Evolutionary conservation across 2,113 vertebrate genomes (phyloP).

Genomic region (Paramormyrops kingsleyae): DNA sequence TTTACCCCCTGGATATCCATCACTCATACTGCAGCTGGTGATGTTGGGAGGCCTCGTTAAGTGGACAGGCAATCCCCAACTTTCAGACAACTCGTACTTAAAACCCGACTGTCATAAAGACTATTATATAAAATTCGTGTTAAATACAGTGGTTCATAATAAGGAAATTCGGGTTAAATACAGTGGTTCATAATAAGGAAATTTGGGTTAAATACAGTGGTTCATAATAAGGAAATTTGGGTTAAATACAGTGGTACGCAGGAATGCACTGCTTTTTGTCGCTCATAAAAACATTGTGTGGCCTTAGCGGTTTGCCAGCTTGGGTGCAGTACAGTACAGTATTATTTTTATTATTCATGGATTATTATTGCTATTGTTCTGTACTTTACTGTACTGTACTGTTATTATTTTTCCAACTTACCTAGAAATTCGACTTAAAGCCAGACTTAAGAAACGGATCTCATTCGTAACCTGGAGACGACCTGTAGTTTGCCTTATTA

Average conservation of each 20-base stretch:
- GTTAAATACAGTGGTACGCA: too few species aligned
- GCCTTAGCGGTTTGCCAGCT: not conserved
- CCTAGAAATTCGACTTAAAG: not conserved
- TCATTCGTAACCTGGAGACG: not conserved
- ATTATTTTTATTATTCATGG: not conserved
- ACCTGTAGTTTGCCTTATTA: not conserved
- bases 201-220: not conserved
- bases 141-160: not conserved
- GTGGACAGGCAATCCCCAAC: not conserved
- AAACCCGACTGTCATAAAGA: not conserved
- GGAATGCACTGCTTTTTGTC: not conserved
- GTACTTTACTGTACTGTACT: not conserved
- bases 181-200: not conserved
- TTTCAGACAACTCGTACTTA: not conserved
- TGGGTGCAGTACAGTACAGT: not conserved
- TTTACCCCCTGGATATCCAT: not conserved
- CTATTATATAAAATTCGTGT: not conserved
- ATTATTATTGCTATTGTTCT: not conserved
- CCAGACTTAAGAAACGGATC: not conserved
- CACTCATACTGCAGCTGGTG: not conserved
- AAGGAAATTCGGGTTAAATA: not conserved
- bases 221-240: not conserved
- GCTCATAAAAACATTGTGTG: not conserved
- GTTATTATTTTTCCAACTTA: not conserved
- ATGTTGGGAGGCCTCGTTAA: not conserved